Percentiles rank a stretch among this genome's conserved stretches.
These are phyloP conservation scores for Lasioglossum vierecki DNA, from an alignment of 2,888 invertebrate species.

Conservation along the genomic window DNA sequence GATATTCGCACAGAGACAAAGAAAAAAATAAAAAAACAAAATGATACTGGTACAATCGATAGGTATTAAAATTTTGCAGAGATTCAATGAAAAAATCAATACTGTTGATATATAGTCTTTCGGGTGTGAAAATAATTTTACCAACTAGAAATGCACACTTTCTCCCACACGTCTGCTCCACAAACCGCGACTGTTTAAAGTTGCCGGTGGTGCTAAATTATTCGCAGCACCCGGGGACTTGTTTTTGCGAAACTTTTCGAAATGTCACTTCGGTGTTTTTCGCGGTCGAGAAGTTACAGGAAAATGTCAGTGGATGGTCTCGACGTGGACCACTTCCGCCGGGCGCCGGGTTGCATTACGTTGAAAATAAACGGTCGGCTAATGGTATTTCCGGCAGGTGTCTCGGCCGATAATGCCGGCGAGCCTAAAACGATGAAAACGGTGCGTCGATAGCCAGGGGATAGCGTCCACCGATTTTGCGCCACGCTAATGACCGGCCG, in stretches of 20 bases:
- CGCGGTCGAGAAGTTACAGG: neutral
- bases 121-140: neutral
- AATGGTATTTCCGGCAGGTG: conserved; percentile 70
- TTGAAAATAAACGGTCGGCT: conserved; percentile 72
- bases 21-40: no score
- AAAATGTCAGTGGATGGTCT: neutral
- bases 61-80: no score
- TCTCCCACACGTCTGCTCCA: neutral
- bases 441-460: conserved; percentile 3
- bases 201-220: neutral
- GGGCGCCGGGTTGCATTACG: conserved; percentile 41
- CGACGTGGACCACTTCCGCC: conserved; percentile 9
- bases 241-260: neutral
- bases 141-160: neutral
- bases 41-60: no score
- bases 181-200: neutral
- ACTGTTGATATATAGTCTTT: no score
- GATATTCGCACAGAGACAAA: no score
- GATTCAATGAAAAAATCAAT: no score
- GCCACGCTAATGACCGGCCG: conserved; percentile 47
- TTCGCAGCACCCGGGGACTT: neutral
- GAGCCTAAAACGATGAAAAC: conserved; percentile 62
- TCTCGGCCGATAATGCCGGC: conserved; percentile 68
- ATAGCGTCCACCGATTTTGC: neutral
- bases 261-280: neutral